Evolutionary conservation across 2,797 vertebrate species (phyloP).

Genomic region (Pseudochaenichthys georgianus): DNA sequence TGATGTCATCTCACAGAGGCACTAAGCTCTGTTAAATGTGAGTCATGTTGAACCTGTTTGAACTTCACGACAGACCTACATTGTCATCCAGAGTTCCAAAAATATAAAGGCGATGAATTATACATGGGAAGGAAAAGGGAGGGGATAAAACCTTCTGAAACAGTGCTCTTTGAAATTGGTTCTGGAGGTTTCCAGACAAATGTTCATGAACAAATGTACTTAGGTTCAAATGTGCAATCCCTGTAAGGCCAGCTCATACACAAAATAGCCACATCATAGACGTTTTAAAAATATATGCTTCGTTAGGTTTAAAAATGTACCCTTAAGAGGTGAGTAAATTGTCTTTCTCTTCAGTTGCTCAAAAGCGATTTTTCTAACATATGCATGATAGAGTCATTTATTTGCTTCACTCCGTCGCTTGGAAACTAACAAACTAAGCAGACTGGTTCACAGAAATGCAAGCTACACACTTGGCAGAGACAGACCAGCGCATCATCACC

Average conservation of each 20-base stretch:
- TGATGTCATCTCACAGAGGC: slow-evolving; percentile 43
- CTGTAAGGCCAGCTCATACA: slow-evolving; percentile 27
- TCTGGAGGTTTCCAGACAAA: neutral
- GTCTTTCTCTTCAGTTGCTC: neutral
- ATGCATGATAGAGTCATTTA: neutral
- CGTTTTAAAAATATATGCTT: slow-evolving; percentile 31
- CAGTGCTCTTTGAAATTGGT: slow-evolving; percentile 22
- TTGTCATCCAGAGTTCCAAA: slow-evolving; percentile 57
- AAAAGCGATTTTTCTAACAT: neutral
- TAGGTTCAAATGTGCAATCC: slow-evolving; percentile 24
- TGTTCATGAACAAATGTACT: neutral
- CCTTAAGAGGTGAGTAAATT: slow-evolving; percentile 45
- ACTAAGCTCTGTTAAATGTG: slow-evolving; percentile 37
- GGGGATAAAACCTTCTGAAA: slow-evolving; percentile 34
- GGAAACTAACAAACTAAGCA: slow-evolving; percentile 38
- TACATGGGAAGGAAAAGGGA: slow-evolving; percentile 48
- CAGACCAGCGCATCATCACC: slow-evolving; percentile 62
- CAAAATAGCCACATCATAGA: slow-evolving; percentile 41
- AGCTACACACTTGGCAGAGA: slow-evolving; percentile 49
- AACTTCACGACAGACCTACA: slow-evolving; percentile 43
- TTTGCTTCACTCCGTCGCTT: slow-evolving; percentile 28
- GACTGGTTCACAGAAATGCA: slow-evolving; percentile 36
- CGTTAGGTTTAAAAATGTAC: slow-evolving; percentile 17
- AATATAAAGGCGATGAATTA: slow-evolving; percentile 65
- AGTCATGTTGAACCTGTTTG: slow-evolving; percentile 36